Conservation (phyloP, 2,888 invertebrate genomes). For the Diarsia brunnea region DNA sequence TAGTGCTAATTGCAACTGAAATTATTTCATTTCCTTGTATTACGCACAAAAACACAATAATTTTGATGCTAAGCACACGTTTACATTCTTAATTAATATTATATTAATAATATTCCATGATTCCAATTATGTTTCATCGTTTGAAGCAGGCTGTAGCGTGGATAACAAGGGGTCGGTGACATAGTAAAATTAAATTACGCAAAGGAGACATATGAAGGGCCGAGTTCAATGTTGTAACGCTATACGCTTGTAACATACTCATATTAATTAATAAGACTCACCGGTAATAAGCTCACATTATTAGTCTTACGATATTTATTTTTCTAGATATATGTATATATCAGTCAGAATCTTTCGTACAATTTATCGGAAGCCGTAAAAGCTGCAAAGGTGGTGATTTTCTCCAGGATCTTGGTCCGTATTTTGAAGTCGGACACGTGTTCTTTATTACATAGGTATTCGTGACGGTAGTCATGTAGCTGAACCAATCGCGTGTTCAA, state of each 20-base stretch:
- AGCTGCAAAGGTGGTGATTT: conserved; percentile 21
- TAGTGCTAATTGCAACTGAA: neutral
- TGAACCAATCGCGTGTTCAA: neutral
- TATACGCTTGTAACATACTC: conserved; percentile 41
- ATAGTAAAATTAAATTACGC: conserved; percentile 22
- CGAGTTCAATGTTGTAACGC: conserved; percentile 28
- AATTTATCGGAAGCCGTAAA: conserved; percentile 28
- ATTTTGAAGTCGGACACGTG: conserved; percentile 7
- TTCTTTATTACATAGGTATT: neutral
- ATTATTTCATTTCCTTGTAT: neutral
- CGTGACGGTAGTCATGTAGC: neutral
- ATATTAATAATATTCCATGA: conserved; percentile 5
- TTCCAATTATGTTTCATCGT: conserved; percentile 21
- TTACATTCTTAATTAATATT: neutral
- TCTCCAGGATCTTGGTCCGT: neutral
- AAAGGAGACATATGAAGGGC: conserved; percentile 11
- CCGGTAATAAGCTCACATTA: conserved; percentile 40
- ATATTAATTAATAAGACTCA: conserved; percentile 50
- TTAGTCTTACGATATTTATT: conserved; percentile 43
- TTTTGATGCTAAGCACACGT: neutral
- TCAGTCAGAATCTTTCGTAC: conserved; percentile 13
- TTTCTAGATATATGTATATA: conserved; percentile 32
- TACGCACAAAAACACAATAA: neutral
- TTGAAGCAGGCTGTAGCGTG: conserved; percentile 3
- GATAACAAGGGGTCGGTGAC: conserved; percentile 7